Evolutionary conservation across 2,797 vertebrate species (phyloP).

Genomic region (Smutsia gigantea): DNA sequence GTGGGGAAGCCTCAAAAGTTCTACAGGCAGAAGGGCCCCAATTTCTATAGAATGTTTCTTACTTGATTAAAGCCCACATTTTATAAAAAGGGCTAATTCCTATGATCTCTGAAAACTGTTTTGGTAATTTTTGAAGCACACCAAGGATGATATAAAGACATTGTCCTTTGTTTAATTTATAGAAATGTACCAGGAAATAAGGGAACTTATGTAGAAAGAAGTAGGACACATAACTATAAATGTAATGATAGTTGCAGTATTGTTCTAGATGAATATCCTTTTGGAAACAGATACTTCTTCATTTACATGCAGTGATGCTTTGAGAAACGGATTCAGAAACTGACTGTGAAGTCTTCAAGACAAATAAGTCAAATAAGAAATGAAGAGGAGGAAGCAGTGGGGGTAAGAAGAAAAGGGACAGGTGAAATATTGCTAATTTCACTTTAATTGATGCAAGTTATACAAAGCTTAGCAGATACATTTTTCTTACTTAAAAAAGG

Average conservation of each 20-base stretch:
- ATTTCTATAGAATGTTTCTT: not conserved
- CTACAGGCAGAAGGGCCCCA: constrained; percentile 25
- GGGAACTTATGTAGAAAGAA: not conserved
- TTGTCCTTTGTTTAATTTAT: not conserved
- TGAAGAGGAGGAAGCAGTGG: not conserved
- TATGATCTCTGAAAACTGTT: not conserved
- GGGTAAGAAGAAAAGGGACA: not conserved
- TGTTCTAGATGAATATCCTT: not conserved
- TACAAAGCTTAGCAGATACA: not conserved
- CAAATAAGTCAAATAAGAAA: not conserved
- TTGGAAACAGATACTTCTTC: not conserved
- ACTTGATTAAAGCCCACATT: not conserved
- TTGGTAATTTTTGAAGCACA: not conserved
- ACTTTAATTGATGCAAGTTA: not conserved
- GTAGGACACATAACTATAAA: not conserved
- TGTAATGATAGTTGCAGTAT: not conserved
- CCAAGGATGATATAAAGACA: not conserved
- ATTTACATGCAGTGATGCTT: not conserved
- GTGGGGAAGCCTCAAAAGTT: constrained; percentile 23
- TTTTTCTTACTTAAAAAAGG: constrained; percentile 54
- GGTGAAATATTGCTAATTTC: not conserved
- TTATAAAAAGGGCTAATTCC: not conserved
- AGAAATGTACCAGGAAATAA: not conserved
- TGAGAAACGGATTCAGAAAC: constrained; percentile 42
- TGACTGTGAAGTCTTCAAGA: not conserved